phyloP scores from a whole-genome alignment of 2,888 invertebrate species.

The Acleris sparsana region DNA sequence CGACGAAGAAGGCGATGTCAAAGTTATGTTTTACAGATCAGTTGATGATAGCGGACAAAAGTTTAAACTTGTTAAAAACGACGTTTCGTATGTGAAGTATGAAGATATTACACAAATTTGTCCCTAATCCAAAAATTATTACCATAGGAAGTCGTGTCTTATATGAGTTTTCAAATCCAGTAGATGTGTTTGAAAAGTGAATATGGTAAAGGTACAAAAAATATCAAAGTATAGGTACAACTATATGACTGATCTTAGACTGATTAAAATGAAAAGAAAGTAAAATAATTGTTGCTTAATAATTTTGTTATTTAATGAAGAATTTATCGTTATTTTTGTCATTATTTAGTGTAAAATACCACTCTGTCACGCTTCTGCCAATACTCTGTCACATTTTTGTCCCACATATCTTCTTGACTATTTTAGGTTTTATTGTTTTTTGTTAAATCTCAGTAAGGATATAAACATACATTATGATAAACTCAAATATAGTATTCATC shows the following conservation, averaged over 20 bases:
- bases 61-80: background rate
- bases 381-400: background rate
- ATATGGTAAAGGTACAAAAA: background rate
- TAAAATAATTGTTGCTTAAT: background rate
- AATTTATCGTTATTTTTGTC: background rate
- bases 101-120: background rate
- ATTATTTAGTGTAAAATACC: background rate
- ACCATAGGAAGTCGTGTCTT: background rate
- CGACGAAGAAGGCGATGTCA: background rate
- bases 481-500: background rate
- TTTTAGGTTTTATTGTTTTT: background rate
- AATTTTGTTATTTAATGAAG: background rate
- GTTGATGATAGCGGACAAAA: background rate
- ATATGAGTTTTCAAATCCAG: background rate
- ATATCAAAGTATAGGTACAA: background rate
- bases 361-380: background rate
- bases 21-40: constrained; percentile 1
- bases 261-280: background rate
- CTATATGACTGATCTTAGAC: background rate
- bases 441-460: background rate
- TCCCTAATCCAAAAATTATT: background rate
- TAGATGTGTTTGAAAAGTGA: background rate
- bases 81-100: background rate
- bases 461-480: background rate
- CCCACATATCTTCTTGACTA: background rate